Percentiles rank a stretch among this genome's conserved stretches.
phyloP scores from a whole-genome alignment of 1,140 invertebrate genomes.

The Adelges cooleyi region DNA sequence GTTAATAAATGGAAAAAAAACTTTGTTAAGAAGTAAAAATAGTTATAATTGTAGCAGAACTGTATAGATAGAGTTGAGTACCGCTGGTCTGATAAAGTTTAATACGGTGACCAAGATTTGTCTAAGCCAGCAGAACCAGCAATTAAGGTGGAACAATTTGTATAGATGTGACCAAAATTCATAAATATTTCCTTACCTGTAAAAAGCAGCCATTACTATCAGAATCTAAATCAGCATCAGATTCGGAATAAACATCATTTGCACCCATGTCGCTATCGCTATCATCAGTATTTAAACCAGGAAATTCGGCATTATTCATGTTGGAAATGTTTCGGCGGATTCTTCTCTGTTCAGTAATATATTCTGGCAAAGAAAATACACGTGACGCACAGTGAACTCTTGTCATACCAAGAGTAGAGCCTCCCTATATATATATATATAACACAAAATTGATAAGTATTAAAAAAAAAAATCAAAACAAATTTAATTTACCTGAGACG shows the following conservation, averaged over 20 bases:
- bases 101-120: too few species aligned
- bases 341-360: conserved; percentile 73
- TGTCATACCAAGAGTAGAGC: conserved; percentile 93
- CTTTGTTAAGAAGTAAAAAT: too few species aligned
- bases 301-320: conserved; percentile 50
- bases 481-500: conserved; percentile 57
- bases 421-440: conserved; percentile 65
- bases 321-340: conserved; percentile 71
- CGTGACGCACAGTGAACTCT: conserved; percentile 66
- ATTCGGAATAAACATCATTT: conserved; percentile 48
- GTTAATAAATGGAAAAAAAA: not conserved
- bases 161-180: too few species aligned
- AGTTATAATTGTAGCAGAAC: too few species aligned
- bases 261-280: conserved; percentile 35
- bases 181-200: conserved; percentile 37
- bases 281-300: conserved; percentile 35
- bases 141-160: too few species aligned
- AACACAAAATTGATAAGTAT: too few species aligned
- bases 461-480: conserved; percentile 1
- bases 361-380: conserved; percentile 65
- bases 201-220: conserved; percentile 82
- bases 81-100: too few species aligned
- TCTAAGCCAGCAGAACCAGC: too few species aligned
- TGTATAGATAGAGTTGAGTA: too few species aligned
- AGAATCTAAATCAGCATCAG: conserved; percentile 67